Conservation (phyloP, 2,113 vertebrate species). For the Poicephalus meyeri region DNA sequence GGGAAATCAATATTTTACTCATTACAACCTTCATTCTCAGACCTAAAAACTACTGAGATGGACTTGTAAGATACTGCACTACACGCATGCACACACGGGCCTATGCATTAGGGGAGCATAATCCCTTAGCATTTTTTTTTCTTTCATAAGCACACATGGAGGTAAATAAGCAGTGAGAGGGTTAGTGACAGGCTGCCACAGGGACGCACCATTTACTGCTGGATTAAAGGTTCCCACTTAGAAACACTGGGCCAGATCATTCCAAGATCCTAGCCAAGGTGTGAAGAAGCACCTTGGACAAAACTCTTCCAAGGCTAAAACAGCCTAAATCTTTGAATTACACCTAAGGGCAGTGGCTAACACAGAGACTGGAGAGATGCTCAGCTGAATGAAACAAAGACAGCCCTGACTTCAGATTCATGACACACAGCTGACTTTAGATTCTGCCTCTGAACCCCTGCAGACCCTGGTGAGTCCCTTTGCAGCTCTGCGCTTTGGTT, state of each 20-base stretch:
- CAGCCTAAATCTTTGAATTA: background rate
- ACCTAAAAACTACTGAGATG: constrained; percentile 62
- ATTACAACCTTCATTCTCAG: constrained; percentile 74
- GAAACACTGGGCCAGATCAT: background rate
- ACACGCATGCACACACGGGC: background rate
- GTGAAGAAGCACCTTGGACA: background rate
- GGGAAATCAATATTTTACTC: constrained; percentile 83
- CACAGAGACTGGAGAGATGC: background rate
- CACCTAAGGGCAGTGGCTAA: background rate
- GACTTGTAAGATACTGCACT: constrained; percentile 52
- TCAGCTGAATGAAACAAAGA: background rate
- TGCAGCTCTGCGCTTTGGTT: background rate
- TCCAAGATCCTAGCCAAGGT: background rate
- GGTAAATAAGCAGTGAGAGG: background rate
- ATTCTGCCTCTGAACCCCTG: background rate
- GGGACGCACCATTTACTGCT: background rate
- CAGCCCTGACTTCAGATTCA: background rate
- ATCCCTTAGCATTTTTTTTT: background rate
- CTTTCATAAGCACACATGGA: background rate
- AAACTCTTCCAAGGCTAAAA: background rate
- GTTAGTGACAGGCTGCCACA: background rate
- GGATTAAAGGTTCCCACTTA: background rate
- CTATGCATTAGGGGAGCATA: background rate
- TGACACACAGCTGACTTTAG: background rate
- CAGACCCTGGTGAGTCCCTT: rapidly evolving